Base-by-base conservation (phyloP, 2,113 vertebrate genomes). In the Cyanoramphus novaezelandiae region DNA sequence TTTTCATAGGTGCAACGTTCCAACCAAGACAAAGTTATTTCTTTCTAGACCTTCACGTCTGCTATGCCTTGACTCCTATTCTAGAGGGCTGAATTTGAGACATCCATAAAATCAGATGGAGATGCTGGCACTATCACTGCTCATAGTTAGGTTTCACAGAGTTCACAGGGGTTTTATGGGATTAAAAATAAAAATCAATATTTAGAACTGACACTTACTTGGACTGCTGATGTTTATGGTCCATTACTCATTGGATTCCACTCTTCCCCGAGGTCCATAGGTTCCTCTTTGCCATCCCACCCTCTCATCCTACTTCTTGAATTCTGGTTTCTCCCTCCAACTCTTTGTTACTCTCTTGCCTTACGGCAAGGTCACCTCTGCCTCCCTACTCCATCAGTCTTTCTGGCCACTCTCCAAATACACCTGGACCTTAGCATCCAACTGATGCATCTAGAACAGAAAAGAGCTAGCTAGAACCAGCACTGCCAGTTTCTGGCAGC, bases 131-230 rank as follows among this genome's bases (percentile, higher is more conserved):
- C 28, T 67, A 23, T 35, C 49, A 44, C 27, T 28, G 10, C 18
- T 80, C 49, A 11, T 50, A 70, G n/a, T 67, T 27, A 49, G 57
- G 31, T 31, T 78, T 90, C 69, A 69, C 69, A 69, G 47, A 86
- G 21, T 37, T 76, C 27, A 65, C 20, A 69, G 25, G 25, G 5
- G 17, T 13, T 43, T 43, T 39, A 68, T 7, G 8, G 11, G 4
- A 1, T 1, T 7, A 19, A 16, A 13, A 4, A 15, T 49, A 19
- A 39, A 8, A 9, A 13, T 24, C 12, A 31, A 1, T 43, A 37
- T 37, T 71, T 80, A 64, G 35, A 72, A 50, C 18, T 47, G 29
- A 23, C 49, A 70, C 9, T 47, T 59, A 13, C 13, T 41, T 44
- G 6, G 7, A 12, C 15, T 77, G 46, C 6, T 43, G 27, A 18